phyloP scores from a whole-genome alignment of 2,888 invertebrate species.

The Thyatira batis region DNA sequence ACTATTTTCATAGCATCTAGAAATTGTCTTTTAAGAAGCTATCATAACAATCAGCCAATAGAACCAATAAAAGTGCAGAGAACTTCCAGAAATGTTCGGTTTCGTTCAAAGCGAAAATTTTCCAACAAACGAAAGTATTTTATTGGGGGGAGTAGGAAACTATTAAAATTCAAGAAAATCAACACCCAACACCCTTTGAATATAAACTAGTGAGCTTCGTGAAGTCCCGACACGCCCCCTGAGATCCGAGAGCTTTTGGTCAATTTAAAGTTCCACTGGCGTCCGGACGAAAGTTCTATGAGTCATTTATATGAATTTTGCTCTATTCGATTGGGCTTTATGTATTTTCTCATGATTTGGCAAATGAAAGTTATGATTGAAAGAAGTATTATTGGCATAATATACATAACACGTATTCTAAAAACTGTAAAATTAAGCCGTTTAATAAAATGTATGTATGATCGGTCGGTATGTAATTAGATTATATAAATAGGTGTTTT shows the following conservation, averaged over 20 bases:
- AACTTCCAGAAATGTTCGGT: not conserved
- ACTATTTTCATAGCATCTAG: conserved; percentile 9
- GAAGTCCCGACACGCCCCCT: conserved; percentile 3
- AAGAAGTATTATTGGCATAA: too few relatives aligned
- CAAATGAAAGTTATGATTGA: not conserved
- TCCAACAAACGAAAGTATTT: conserved; percentile 24
- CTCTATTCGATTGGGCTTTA: not conserved
- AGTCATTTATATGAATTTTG: not conserved
- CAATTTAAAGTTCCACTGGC: conserved; percentile 56
- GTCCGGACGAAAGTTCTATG: conserved; percentile 13
- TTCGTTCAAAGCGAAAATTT: conserved; percentile 11
- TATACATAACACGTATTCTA: too few relatives aligned
- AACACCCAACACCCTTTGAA: conserved; percentile 29
- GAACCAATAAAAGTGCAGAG: not conserved
- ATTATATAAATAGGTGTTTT: too few relatives aligned
- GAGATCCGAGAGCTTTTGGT: conserved; percentile 41
- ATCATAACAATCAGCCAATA: not conserved
- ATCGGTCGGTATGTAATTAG: too few relatives aligned
- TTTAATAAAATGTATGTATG: too few relatives aligned
- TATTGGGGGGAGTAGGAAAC: conserved; percentile 24
- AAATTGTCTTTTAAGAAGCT: not conserved
- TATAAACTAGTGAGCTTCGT: conserved; percentile 21
- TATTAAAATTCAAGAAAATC: conserved; percentile 39
- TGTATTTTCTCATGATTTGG: not conserved
- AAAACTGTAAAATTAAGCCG: too few relatives aligned